These are phyloP conservation scores for Etheostoma spectabile DNA, from an alignment of 2,113 vertebrate species.

Conservation along the genomic window DNA sequence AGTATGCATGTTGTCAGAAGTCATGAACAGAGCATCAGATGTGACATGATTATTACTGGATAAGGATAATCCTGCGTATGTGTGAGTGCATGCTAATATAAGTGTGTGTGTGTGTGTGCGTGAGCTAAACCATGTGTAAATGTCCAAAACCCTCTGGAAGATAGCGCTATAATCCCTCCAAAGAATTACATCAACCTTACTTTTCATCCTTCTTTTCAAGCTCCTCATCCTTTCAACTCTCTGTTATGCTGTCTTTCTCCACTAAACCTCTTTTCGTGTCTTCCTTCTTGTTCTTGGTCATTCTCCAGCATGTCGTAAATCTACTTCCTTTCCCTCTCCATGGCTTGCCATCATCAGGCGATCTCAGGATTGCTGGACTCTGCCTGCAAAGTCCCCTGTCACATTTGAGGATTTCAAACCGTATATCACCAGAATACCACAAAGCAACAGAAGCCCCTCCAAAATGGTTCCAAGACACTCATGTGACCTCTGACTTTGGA, in stretches of 20 bases:
- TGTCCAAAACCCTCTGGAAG: conserved; percentile 48
- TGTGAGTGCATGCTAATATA: conserved; percentile 22
- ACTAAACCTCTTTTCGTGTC: conserved; percentile 45
- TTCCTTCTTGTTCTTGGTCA: conserved; percentile 42
- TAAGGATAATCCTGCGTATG: conserved; percentile 60
- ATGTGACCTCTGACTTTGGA: conserved; percentile 17
- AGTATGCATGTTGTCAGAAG: conserved; percentile 52
- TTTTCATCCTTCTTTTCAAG: conserved; percentile 52
- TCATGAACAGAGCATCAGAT: conserved; percentile 67
- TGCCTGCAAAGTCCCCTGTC: conserved; percentile 57
- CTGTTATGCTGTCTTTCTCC: conserved; percentile 39
- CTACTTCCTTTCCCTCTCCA: conserved; percentile 59
- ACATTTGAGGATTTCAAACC: conserved; percentile 62
- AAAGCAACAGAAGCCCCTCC: conserved; percentile 33
- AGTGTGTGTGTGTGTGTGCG: conserved; percentile 16
- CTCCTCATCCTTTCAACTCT: conserved; percentile 47
- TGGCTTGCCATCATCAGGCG: conserved; percentile 37
- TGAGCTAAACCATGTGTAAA: conserved; percentile 44
- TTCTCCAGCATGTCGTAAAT: conserved; percentile 49
- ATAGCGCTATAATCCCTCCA: conserved; percentile 61
- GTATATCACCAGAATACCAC: conserved; percentile 28
- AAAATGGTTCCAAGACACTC: conserved; percentile 10
- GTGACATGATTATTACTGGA: conserved; percentile 70
- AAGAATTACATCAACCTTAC: conserved; percentile 58
- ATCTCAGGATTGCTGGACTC: conserved; percentile 44